A percentile compares a stretch with the other conserved stretches of the same genome.
phyloP scores from a whole-genome alignment of 1,140 invertebrate species.

The Ephestia elutella region DNA sequence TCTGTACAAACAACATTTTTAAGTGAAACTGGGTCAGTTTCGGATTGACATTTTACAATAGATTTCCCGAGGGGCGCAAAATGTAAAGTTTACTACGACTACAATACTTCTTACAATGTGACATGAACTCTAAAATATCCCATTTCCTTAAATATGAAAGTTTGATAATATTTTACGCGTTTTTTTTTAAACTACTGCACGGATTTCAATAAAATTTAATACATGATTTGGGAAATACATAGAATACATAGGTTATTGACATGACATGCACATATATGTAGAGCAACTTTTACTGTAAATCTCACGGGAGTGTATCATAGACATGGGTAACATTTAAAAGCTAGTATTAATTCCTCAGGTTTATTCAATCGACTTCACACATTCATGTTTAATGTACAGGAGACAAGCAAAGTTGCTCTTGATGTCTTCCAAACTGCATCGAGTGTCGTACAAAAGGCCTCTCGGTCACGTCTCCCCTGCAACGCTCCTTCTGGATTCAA shows the following conservation, averaged over 20 bases:
- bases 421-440: slow-evolving; percentile 4
- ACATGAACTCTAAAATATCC: neutral
- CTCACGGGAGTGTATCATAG: too few relatives aligned
- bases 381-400: neutral
- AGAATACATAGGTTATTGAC: too few relatives aligned
- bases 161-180: too few relatives aligned
- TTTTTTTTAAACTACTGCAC: too few relatives aligned
- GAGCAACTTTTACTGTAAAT: too few relatives aligned
- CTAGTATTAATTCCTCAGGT: neutral
- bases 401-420: slow-evolving; percentile 4
- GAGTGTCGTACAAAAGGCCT: slow-evolving; percentile 7
- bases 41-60: slow-evolving; percentile 23
- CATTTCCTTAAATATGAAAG: too few relatives aligned
- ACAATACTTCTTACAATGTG: neutral
- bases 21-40: neutral
- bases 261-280: too few relatives aligned
- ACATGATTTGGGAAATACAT: too few relatives aligned
- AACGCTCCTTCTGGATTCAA: neutral
- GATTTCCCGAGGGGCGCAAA: slow-evolving; percentile 33
- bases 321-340: too few relatives aligned
- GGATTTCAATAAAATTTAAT: too few relatives aligned
- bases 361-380: neutral
- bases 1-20: neutral
- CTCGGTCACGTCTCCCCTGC: slow-evolving; percentile 10
- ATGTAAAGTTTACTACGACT: slow-evolving; percentile 29